phyloP scores from a whole-genome alignment of 2,797 vertebrate genomes.

The Arrhamphus sclerolepis region DNA sequence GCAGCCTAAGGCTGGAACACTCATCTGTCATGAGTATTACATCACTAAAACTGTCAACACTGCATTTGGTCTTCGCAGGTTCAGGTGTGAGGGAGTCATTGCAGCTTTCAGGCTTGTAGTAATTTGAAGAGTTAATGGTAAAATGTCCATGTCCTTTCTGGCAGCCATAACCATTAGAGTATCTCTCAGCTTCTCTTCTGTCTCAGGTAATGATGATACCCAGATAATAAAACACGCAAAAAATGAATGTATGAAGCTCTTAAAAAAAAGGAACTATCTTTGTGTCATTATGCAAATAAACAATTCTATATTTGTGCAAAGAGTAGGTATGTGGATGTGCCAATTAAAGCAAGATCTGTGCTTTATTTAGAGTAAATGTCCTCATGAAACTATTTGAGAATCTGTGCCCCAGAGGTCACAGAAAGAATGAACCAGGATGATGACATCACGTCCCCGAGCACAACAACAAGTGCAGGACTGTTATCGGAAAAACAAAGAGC shows the following conservation, averaged over 20 bases:
- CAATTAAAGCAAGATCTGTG: slow-evolving; percentile 21
- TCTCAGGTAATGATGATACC: slow-evolving; percentile 27
- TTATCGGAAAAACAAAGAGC: slow-evolving; percentile 69
- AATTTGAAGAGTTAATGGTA: slow-evolving; percentile 20
- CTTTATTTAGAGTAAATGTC: slow-evolving; percentile 29
- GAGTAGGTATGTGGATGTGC: slow-evolving; percentile 1
- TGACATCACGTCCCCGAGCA: slow-evolving; percentile 68
- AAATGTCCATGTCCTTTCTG: slow-evolving; percentile 30
- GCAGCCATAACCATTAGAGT: slow-evolving; percentile 28
- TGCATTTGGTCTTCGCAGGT: slow-evolving; percentile 37
- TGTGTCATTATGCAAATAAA: slow-evolving; percentile 37
- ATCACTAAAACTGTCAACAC: slow-evolving; percentile 60
- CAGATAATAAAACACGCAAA: slow-evolving; percentile 28
- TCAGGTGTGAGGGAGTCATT: slow-evolving; percentile 33
- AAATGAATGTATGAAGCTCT: slow-evolving; percentile 29
- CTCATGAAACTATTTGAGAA: slow-evolving; percentile 46
- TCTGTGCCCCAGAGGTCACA: slow-evolving; percentile 42
- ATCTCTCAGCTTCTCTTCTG: slow-evolving; percentile 17
- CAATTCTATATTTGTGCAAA: slow-evolving; percentile 36
- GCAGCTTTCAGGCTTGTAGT: slow-evolving; percentile 2
- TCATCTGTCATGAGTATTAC: slow-evolving; percentile 66
- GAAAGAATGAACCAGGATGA: slow-evolving; percentile 61
- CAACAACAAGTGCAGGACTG: slow-evolving; percentile 69
- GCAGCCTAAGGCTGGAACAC: slow-evolving; percentile 59
- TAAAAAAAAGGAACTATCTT: slow-evolving; percentile 30